A percentile compares a stretch with the other conserved stretches of the same genome.
phyloP scores from a whole-genome alignment of 2,888 invertebrate species.

The Lutraria lutraria region DNA sequence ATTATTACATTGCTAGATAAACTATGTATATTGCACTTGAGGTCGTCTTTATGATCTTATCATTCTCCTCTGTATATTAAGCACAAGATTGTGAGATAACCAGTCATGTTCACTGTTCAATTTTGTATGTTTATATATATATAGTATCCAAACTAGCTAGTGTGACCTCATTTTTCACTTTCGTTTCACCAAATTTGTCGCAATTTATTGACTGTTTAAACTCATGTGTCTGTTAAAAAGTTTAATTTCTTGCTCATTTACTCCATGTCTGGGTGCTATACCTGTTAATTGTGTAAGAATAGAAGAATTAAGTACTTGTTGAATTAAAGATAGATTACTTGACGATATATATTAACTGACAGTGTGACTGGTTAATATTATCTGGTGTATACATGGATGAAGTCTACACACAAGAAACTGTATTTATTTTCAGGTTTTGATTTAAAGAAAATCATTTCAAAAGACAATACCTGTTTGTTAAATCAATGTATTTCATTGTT shows the following conservation, averaged over 20 bases:
- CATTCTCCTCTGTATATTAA: background rate
- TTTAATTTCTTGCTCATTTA: background rate
- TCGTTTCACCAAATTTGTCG: background rate
- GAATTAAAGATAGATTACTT: too few relatives aligned
- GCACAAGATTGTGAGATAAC: background rate
- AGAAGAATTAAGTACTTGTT: background rate
- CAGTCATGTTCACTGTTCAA: background rate
- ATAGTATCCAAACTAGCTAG: background rate
- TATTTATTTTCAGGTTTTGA: too few relatives aligned
- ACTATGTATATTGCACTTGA: background rate
- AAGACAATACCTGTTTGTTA: too few relatives aligned
- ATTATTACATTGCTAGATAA: background rate
- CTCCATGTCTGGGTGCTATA: background rate
- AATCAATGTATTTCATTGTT: too few relatives aligned
- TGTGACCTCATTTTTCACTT: constrained; percentile 4
- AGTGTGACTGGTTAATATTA: too few relatives aligned
- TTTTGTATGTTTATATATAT: background rate
- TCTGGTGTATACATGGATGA: too few relatives aligned
- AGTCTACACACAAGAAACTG: too few relatives aligned
- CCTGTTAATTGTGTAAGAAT: background rate
- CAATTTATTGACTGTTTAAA: too few relatives aligned
- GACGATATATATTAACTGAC: too few relatives aligned
- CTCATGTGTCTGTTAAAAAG: background rate
- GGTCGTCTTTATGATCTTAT: background rate
- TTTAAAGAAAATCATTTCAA: too few relatives aligned